Evolutionary conservation across 2,797 vertebrate species (phyloP).

Genomic region (Halcyon badia): DNA sequence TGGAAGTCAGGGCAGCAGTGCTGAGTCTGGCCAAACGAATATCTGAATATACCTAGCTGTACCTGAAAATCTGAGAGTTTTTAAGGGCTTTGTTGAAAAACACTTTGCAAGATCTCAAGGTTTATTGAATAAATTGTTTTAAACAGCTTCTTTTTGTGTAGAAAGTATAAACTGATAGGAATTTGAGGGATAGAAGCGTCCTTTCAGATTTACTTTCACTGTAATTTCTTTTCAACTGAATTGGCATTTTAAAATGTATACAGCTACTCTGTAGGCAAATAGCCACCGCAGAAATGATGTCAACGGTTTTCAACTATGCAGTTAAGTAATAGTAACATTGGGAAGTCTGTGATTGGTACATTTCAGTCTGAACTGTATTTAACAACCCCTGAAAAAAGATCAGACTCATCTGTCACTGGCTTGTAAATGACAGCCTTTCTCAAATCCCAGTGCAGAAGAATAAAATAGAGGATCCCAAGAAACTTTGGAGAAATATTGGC

Average conservation of each 20-base stretch:
- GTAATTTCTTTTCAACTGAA: background rate
- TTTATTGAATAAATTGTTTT: background rate
- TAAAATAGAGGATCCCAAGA: background rate
- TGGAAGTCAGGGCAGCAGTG: background rate
- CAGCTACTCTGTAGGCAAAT: background rate
- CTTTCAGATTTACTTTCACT: background rate
- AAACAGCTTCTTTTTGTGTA: background rate
- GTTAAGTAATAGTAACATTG: background rate
- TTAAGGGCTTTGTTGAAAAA: background rate
- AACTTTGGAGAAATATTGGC: background rate
- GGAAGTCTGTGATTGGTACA: background rate
- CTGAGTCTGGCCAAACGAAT: background rate
- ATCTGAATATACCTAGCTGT: background rate
- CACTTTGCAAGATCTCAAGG: background rate
- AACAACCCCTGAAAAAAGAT: background rate
- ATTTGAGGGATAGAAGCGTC: background rate
- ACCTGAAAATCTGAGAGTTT: background rate
- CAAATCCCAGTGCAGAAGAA: background rate
- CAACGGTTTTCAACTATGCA: background rate
- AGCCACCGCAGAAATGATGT: background rate
- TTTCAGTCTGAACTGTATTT: background rate
- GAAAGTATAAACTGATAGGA: background rate
- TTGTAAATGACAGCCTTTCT: background rate
- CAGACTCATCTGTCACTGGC: background rate
- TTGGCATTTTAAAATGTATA: background rate